phyloP scores from a whole-genome alignment of 1,140 invertebrate genomes.

The Proctacanthus coquilletti region DNA sequence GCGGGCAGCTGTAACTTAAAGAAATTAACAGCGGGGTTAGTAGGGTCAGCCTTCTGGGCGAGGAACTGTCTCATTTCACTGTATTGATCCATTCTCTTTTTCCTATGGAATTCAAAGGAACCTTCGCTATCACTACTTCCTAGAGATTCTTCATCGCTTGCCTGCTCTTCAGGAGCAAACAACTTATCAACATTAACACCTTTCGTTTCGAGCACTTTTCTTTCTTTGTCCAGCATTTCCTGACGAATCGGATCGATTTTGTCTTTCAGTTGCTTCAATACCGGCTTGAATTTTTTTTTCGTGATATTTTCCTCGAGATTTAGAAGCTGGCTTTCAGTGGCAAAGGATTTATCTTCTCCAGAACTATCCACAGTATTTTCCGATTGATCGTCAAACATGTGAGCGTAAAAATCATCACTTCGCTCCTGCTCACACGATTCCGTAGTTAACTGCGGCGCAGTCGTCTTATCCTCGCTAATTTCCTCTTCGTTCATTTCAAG shows the following conservation, averaged over 20 bases:
- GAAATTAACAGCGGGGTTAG: slow-evolving; percentile 21
- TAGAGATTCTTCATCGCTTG: background rate
- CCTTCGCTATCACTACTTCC: slow-evolving; percentile 9
- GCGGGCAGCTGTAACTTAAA: slow-evolving; percentile 14
- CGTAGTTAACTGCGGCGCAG: slow-evolving; percentile 4
- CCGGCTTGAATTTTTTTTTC: slow-evolving; percentile 22
- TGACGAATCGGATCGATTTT: slow-evolving; percentile 26
- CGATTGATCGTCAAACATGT: slow-evolving; percentile 26
- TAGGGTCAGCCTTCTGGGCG: slow-evolving; percentile 24
- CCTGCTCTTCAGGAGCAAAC: slow-evolving; percentile 5
- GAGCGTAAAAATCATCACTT: slow-evolving; percentile 25
- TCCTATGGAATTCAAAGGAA: slow-evolving; percentile 14
- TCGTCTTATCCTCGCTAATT: background rate
- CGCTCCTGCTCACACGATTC: slow-evolving; percentile 22
- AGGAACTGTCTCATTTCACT: slow-evolving; percentile 28
- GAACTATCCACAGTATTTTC: slow-evolving; percentile 11
- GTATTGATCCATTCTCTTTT: slow-evolving; percentile 24
- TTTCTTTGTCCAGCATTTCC: slow-evolving; percentile 27
- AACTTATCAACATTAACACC: slow-evolving; percentile 27
- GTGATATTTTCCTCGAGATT: slow-evolving; percentile 27
- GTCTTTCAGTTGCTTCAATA: slow-evolving; percentile 23
- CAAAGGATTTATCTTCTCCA: no score
- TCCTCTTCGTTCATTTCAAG: background rate
- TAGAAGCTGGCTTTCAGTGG: slow-evolving; percentile 20
- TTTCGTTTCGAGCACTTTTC: slow-evolving; percentile 21